Base-by-base conservation (phyloP, 1,140 invertebrate species). In the Bombus breviceps region DNA sequence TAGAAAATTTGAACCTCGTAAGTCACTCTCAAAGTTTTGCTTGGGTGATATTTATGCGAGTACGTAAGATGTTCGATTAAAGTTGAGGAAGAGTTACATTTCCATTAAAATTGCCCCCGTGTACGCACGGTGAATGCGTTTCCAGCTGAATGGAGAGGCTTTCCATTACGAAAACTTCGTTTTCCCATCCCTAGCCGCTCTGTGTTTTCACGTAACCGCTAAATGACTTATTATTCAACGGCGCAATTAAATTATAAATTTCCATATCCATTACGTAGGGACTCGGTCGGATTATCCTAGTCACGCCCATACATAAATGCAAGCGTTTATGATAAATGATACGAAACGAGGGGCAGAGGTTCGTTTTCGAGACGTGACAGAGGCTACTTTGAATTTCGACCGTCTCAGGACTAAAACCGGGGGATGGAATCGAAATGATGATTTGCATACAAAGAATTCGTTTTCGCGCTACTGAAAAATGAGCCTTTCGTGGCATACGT, bases 181-280 rank as follows among this genome's bases (percentile, higher is more conserved):
- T 43, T 71, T 68, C 66, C 66, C 68, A 25, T 10, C 68, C 68
- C 2, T 28, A 25, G 15, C 8, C 22, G 12, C 10, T 53, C 57
- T 32, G 87, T 66, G 81, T 84, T 83, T 89, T 85, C 72, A 76
- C 80, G 66, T 81, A 83, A 84, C 81, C 81, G 69, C 69, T 41
- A 71, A 71, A 71, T 41, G 78, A 87, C 88, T 89, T 90, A 87
- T 89, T 90, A 90, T 90, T 90, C 89, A 90, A 75, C 66, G 77
- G 43, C 73, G 89, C 88, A 89, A 90, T 90, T 90, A 90, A 90
- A 90, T 90, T 89, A 79, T 78, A 76, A 79, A 90, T 90, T 90
- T 90, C 88, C 87, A 89, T 89, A 90, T 90, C 88, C 80, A 90
- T 87, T 88, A 87, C 78, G 37, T 13, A 13, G 69, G 69, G 25